Base-by-base conservation (phyloP, 2,888 invertebrate genomes). In the Sepioteuthis lessoniana region DNA sequence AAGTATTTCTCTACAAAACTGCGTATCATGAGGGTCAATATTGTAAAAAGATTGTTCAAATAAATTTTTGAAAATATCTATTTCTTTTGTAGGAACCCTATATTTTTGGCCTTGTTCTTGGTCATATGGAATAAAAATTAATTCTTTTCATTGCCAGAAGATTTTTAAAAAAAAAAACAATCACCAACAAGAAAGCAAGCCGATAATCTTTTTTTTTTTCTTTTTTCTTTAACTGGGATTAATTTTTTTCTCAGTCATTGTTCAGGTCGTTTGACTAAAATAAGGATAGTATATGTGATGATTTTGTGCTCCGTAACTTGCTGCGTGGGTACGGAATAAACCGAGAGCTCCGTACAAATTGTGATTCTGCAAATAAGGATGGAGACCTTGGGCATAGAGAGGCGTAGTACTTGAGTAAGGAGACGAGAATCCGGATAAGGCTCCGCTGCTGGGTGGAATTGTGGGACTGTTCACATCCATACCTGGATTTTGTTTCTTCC, bases 401-500 rank as follows among this genome's bases (percentile, higher is more conserved):
- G 92, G 92, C 94, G 96, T 94, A 90, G 96, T 95, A n/a, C 96
- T 95, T 21, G 96, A 95, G 94, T 96, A 96, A 0, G 96, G 96
- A 28, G 96, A 96, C 28, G 96, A 95, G 94, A 96, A 96, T 38
- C 96, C 95, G 5, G 96, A 95, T 42, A 96, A 94, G 28, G 96
- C 95, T 60, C 94, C 47, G 25, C 95, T 94, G 42, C 96, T 95
- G 37, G 96, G 96, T 7, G 97, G 96, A 7, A 97, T 95, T 10
- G 96, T 96, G 10, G 97, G 97, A 94, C 97, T 97, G 95, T 97
- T 97, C 13, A 99, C 99, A 97, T 99, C 99, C 98, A 99, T 98
- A 0, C 99, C 99, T 0, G 99, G 99, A 97, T 99, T 99, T 97
- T 99, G 99, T 97, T 99, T 99, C 98, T 99, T 99, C 99, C 99